Percentiles rank a stretch among this genome's conserved stretches.
These are phyloP conservation scores for Caenorhabditis afra DNA, from an alignment of 2,888 invertebrate genomes.

Conservation along the genomic window DNA sequence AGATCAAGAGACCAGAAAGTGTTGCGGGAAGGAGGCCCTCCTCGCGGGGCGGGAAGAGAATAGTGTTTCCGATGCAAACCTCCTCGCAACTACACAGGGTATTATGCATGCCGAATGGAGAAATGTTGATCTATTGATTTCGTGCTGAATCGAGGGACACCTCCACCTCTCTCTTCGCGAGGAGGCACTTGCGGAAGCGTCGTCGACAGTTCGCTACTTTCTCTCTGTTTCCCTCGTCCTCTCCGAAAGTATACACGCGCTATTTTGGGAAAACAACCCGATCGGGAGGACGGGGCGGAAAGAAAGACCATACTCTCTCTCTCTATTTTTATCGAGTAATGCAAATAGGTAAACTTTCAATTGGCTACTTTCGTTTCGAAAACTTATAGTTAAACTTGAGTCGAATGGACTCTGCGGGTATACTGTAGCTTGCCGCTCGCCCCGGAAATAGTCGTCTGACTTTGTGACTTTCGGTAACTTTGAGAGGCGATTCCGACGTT, in stretches of 20 bases:
- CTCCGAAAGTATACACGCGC: too few species aligned
- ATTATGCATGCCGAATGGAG: conserved; percentile 11
- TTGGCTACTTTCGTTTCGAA: conserved; percentile 8
- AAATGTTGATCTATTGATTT: conserved; percentile 22
- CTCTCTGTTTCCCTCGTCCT: too few species aligned
- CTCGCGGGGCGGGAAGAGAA: conserved; percentile 5
- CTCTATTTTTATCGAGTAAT: too few species aligned
- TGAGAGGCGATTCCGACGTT: background rate
- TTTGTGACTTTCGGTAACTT: too few species aligned
- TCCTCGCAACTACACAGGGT: background rate
- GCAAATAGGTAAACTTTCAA: conserved; percentile 2
- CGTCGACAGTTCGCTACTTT: too few species aligned
- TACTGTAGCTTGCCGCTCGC: conserved; percentile 5
- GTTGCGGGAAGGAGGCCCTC: conserved; percentile 1
- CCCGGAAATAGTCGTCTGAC: background rate
- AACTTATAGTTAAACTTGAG: conserved; percentile 6
- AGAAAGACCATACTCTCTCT: too few species aligned
- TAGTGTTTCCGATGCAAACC: conserved; percentile 28
- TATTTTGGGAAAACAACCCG: too few species aligned
- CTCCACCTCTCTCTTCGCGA: too few species aligned
- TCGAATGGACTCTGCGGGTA: background rate
- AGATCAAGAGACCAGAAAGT: conserved; percentile 48
- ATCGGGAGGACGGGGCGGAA: too few species aligned
- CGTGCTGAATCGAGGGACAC: background rate
- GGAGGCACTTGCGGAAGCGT: too few species aligned